These are phyloP conservation scores for Lordiphosa collinella DNA, from an alignment of 1,140 invertebrate genomes.

Conservation along the genomic window DNA sequence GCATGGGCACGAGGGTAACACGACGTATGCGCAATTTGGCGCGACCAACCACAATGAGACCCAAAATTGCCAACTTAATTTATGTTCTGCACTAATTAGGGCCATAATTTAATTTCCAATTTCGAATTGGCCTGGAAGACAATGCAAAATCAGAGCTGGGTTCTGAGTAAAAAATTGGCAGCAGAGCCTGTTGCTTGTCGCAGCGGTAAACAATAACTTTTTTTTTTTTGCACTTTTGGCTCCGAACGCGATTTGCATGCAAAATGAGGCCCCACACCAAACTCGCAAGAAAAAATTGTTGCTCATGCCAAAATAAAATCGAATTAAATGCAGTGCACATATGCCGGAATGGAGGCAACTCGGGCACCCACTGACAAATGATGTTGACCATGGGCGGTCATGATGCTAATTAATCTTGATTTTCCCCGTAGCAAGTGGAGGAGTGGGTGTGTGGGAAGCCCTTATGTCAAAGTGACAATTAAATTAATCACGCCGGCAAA, in stretches of 20 bases:
- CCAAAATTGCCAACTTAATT: slow-evolving; percentile 71
- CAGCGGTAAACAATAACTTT: slow-evolving; percentile 16
- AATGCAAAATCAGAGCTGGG: neutral
- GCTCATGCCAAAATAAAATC: slow-evolving; percentile 38
- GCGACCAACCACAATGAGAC: slow-evolving; percentile 53
- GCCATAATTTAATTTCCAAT: slow-evolving; percentile 71
- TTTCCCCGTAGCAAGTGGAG: slow-evolving; percentile 30
- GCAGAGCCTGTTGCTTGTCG: slow-evolving; percentile 8
- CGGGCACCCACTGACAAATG: slow-evolving; percentile 48
- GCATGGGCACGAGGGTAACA: slow-evolving; percentile 30
- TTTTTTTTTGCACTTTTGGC: slow-evolving; percentile 7
- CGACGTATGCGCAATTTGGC: slow-evolving; percentile 31
- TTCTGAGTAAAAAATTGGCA: neutral
- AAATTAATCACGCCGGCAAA: slow-evolving; percentile 75
- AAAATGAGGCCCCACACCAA: slow-evolving; percentile 23
- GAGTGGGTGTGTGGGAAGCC: slow-evolving; percentile 2
- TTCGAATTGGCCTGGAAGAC: slow-evolving; percentile 32
- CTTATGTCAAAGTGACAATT: slow-evolving; percentile 75
- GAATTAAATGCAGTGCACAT: slow-evolving; percentile 55
- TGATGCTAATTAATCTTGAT: slow-evolving; percentile 75
- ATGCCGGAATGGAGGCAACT: slow-evolving; percentile 4
- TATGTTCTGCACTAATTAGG: slow-evolving; percentile 65
- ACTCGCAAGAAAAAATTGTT: slow-evolving; percentile 1
- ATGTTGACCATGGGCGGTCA: slow-evolving; percentile 70
- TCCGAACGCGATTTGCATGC: slow-evolving; percentile 31